Conservation (phyloP, 2,888 invertebrate species). For the Eupsilia transversa region DNA sequence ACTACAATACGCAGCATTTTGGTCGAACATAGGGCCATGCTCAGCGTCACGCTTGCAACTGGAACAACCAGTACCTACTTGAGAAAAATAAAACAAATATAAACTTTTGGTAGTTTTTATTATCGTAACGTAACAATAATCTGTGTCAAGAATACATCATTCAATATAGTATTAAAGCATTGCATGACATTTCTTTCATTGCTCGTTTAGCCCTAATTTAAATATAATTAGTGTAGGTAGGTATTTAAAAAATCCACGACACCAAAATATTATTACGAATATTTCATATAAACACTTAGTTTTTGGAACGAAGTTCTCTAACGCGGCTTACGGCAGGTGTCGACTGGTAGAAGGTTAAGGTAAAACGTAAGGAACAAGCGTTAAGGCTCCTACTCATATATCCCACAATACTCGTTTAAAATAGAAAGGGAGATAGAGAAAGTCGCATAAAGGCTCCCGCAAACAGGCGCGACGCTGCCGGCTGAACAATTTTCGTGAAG, state of each 20-base stretch:
- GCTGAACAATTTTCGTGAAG: too few species aligned
- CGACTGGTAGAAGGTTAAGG: too few species aligned
- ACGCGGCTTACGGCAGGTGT: too few species aligned
- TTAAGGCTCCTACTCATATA: too few species aligned
- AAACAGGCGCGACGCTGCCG: too few species aligned
- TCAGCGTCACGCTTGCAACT: background rate
- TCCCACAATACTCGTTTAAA: too few species aligned
- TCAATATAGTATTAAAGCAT: constrained; percentile 71
- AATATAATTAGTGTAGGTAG: constrained; percentile 36
- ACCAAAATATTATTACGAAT: background rate
- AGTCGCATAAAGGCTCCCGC: too few species aligned
- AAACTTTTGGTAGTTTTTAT: constrained; percentile 1
- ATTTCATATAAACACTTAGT: background rate
- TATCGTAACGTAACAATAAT: constrained; percentile 30
- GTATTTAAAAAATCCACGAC: background rate
- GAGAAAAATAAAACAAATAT: constrained; percentile 17
- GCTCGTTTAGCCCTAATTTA: constrained; percentile 54
- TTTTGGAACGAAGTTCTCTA: background rate
- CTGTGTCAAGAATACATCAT: constrained; percentile 47
- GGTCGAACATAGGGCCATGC: background rate
- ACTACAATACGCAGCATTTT: background rate
- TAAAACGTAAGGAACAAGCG: too few species aligned
- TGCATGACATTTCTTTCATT: constrained; percentile 65
- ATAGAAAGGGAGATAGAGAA: too few species aligned
- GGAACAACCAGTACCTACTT: background rate